phyloP scores from a whole-genome alignment of 2,113 vertebrate species.

The Grantiella picta region DNA sequence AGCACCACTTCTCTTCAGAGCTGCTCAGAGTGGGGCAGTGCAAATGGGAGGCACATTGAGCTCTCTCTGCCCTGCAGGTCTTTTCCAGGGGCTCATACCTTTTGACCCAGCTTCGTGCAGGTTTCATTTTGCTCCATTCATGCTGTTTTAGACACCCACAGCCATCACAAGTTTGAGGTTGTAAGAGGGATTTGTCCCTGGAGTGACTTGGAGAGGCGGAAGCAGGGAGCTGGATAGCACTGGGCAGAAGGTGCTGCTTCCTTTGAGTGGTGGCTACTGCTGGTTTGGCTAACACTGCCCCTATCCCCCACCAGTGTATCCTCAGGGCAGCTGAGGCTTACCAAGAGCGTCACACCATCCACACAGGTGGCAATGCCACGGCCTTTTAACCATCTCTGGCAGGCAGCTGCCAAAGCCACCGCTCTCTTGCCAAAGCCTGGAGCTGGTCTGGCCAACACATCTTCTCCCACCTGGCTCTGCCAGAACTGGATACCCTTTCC shows the following conservation, averaged over 20 bases:
- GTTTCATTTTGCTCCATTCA: not conserved
- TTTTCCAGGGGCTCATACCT: not conserved
- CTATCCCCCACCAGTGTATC: not conserved
- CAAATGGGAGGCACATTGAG: not conserved
- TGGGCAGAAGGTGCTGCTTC: not conserved
- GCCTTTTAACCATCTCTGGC: not conserved
- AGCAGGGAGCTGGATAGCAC: not conserved
- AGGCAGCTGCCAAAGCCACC: not conserved
- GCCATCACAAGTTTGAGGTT: not conserved
- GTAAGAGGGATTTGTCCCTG: not conserved
- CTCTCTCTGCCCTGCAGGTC: not conserved
- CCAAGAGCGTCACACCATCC: not conserved
- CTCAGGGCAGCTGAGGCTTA: not conserved
- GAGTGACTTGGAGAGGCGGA: not conserved
- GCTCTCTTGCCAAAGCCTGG: not conserved
- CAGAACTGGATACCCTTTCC: not conserved
- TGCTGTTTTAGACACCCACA: not conserved
- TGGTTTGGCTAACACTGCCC: not conserved
- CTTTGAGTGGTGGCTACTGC: not conserved
- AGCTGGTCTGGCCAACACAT: accelerated
- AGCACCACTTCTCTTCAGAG: not conserved
- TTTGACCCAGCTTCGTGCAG: not conserved
- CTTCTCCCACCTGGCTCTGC: not conserved
- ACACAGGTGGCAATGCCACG: not conserved
- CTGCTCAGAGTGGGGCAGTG: accelerated